These are phyloP conservation scores for Plestiodon gilberti DNA, from an alignment of 2,113 vertebrate species.

Conservation along the genomic window DNA sequence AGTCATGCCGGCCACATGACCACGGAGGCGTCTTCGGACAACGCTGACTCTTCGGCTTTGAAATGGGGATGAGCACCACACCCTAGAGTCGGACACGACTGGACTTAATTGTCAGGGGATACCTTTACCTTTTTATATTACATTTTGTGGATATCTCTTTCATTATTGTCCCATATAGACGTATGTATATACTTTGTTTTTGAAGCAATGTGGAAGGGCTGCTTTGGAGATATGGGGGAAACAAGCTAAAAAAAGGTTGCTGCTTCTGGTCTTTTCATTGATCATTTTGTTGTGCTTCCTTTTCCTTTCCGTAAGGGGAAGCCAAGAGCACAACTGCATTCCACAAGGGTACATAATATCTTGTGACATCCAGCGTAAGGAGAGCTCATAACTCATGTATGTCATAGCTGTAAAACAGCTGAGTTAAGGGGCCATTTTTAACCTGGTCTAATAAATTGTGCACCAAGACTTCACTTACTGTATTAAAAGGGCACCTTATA, in stretches of 20 bases:
- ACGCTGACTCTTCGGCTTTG: too few relatives aligned
- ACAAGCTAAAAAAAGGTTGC: neutral
- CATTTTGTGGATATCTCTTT: neutral
- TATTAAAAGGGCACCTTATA: slow-evolving; percentile 13
- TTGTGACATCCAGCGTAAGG: slow-evolving; percentile 48
- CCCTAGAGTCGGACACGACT: too few relatives aligned
- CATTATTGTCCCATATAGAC: neutral
- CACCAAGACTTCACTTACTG: neutral
- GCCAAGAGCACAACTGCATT: slow-evolving; percentile 16
- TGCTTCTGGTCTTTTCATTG: neutral
- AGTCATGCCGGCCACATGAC: too few relatives aligned
- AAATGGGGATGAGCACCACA: too few relatives aligned
- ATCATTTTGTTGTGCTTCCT: neutral
- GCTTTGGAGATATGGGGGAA: neutral
- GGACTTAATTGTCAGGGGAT: too few relatives aligned
- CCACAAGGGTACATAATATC: slow-evolving; percentile 11
- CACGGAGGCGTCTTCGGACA: too few relatives aligned
- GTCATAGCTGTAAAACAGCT: neutral
- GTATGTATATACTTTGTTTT: neutral
- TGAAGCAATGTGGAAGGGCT: slow-evolving; percentile 7
- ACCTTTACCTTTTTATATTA: too few relatives aligned
- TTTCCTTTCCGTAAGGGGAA: slow-evolving; percentile 1
- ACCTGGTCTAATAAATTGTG: slow-evolving; percentile 36
- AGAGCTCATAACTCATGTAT: slow-evolving; percentile 40
- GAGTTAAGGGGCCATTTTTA: slow-evolving; percentile 29